A percentile compares a stretch with the other conserved stretches of the same genome.
Conservation (phyloP, 2,888 invertebrate genomes). For the Liodrosophila aerea region DNA sequence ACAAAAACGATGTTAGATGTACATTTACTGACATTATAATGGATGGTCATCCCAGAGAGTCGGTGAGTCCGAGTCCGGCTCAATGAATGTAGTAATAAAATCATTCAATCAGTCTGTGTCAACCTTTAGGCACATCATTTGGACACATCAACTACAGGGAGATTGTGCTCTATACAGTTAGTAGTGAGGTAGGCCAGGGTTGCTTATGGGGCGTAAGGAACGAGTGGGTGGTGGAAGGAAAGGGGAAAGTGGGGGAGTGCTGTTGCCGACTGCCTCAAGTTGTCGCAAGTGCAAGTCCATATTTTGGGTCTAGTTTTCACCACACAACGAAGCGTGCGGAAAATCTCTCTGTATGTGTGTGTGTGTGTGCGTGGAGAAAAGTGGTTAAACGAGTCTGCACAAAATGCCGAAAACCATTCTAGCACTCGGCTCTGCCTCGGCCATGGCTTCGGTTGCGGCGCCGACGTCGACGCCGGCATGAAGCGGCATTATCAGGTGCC, state of each 20-base stretch:
- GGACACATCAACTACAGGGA: no score
- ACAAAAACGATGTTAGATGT: no score
- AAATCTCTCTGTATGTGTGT: conserved; percentile 25
- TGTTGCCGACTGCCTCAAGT: conserved; percentile 13
- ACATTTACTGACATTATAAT: neutral
- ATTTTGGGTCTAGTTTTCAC: conserved; percentile 65
- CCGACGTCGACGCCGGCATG: conserved; percentile 19
- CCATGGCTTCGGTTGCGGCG: conserved; percentile 14
- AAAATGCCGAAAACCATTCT: conserved; percentile 20
- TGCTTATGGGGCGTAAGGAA: neutral
- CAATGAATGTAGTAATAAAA: conserved; percentile 15
- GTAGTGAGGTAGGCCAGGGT: no score
- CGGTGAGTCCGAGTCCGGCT: no score
- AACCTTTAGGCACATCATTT: conserved; percentile 17
- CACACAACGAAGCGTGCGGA: conserved; percentile 25
- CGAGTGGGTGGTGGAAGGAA: neutral
- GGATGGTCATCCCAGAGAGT: no score
- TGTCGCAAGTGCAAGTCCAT: conserved; percentile 32
- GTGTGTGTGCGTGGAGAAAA: conserved; percentile 58
- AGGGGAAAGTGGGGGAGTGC: neutral
- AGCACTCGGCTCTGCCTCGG: conserved; percentile 33
- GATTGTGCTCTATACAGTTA: no score
- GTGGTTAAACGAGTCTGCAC: conserved; percentile 58
- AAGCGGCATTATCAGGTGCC: conserved; percentile 60
- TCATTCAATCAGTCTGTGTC: conserved; percentile 5